Evolutionary conservation across 2,888 invertebrate genomes (phyloP), one percentile per base, ranked within the genome.

Genomic region (Melieria omissa): DNA sequence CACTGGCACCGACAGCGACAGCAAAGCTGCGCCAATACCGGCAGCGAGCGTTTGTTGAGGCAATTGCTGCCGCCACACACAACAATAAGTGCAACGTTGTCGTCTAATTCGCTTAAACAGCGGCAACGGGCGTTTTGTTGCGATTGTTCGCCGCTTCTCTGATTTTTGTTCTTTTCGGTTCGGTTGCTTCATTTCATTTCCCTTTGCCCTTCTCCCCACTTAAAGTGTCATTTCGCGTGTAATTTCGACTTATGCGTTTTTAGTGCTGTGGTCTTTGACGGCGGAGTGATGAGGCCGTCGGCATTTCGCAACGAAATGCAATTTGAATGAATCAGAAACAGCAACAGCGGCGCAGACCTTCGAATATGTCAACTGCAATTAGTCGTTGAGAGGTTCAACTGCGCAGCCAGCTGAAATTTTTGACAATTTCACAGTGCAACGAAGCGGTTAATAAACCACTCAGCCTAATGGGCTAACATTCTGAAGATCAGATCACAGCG

Each of bases 311-410:
- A 3, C 29, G 29, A 29, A 29, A 29, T 29, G 29, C 29, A 29
- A 29, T 29, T 29, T 29, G 29, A 29, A 29, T 29, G 29, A 29
- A 29, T 29, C 29, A 29, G 29, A 29, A 29, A 29, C 29, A 29
- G 29, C 29, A 29, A 29, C 29, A 29, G 29, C 29, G 29, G 29
- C 55, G 29, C 55, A 66, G 52, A 69, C 55, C 58, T 70, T 49
- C 60, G 60, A 60, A 70, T 60, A 65, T 70, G 70, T 44, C 70
- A 70, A 64, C 47, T 70, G 64, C 52, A 70, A 70, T 70, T 70
- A 64, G 70, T 54, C 55, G 55, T 41, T 62, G 44, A 69, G 42
- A 63, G 16, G 49, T 29, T 41, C 61, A 54, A 55, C 41, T 63
- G 55, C 46, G 54, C 46, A 49, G 52, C 52, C n/a, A 29, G 29